A percentile compares a stretch with the other conserved stretches of the same genome.
phyloP scores from a whole-genome alignment of 92 coral and sea anemone species.

The Zoanthus gigantus region DNA sequence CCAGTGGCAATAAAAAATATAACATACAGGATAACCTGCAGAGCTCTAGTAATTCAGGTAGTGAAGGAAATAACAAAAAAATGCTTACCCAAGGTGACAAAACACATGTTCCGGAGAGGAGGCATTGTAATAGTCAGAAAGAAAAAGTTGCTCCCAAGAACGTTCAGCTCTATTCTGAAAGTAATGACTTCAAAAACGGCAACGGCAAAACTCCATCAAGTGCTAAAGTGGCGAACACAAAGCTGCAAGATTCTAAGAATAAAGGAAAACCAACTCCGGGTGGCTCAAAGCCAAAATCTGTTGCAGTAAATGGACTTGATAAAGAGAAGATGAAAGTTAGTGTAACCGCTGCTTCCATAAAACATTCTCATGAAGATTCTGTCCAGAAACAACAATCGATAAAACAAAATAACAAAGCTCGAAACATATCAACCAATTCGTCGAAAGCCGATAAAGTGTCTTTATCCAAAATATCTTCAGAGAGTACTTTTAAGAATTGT shows the following conservation, averaged over 20 bases:
- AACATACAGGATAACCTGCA: background rate
- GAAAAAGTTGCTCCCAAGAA: background rate
- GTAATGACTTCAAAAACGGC: background rate
- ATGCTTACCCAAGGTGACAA: background rate
- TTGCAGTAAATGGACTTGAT: background rate
- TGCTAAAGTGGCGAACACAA: background rate
- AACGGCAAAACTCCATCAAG: background rate
- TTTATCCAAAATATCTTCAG: background rate
- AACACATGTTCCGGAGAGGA: background rate
- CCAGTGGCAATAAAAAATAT: background rate
- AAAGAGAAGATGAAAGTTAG: background rate
- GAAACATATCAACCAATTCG: background rate
- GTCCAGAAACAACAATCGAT: background rate
- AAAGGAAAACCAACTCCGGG: background rate
- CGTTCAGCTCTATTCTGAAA: background rate
- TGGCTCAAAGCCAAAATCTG: background rate
- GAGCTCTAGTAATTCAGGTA: background rate
- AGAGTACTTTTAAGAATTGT: background rate
- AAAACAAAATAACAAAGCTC: background rate
- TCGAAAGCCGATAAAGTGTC: background rate
- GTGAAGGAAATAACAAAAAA: background rate
- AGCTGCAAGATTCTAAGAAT: background rate
- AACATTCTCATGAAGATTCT: background rate
- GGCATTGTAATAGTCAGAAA: conserved; percentile 7
- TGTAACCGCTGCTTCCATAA: background rate